A percentile compares a stretch with the other conserved stretches of the same genome.
phyloP scores from a whole-genome alignment of 2,113 vertebrate genomes.

The Brachyhypopomus occidentalis region DNA sequence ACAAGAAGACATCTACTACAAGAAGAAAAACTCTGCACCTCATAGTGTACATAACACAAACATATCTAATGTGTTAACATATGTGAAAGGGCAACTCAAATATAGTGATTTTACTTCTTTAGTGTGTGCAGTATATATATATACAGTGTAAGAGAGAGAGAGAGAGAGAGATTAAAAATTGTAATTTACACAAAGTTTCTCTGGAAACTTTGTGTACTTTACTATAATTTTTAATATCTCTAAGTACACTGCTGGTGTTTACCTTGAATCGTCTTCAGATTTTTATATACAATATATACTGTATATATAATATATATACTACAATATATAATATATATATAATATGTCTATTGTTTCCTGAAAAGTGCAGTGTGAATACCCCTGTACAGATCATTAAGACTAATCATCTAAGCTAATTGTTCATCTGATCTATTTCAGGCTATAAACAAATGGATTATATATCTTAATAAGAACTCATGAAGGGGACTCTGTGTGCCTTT shows the following conservation, averaged over 20 bases:
- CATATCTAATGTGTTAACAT: not conserved
- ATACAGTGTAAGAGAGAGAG: no score
- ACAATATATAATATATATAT: no score
- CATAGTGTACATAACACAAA: not conserved
- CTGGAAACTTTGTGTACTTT: no score
- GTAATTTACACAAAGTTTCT: no score
- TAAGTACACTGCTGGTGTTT: no score
- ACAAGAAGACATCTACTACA: constrained; percentile 8
- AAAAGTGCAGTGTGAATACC: not conserved
- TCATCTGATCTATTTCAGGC: constrained; percentile 26
- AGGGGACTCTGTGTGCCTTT: constrained; percentile 18
- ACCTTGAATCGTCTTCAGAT: no score
- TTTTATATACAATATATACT: no score
- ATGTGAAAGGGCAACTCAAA: not conserved
- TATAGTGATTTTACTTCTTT: not conserved
- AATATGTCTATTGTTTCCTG: not conserved
- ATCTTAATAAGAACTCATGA: constrained; percentile 36
- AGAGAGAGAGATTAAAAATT: no score
- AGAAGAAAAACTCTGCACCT: not conserved
- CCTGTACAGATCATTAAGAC: constrained; percentile 5
- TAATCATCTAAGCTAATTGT: constrained; percentile 15
- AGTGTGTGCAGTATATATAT: not conserved
- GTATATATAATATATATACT: no score
- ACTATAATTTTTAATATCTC: no score
- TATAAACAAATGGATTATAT: constrained; percentile 42